These are phyloP conservation scores for Strongylocentrotus purpuratus DNA, from an alignment of 35 echinoderm and acorn worm species.

Conservation along the genomic window DNA sequence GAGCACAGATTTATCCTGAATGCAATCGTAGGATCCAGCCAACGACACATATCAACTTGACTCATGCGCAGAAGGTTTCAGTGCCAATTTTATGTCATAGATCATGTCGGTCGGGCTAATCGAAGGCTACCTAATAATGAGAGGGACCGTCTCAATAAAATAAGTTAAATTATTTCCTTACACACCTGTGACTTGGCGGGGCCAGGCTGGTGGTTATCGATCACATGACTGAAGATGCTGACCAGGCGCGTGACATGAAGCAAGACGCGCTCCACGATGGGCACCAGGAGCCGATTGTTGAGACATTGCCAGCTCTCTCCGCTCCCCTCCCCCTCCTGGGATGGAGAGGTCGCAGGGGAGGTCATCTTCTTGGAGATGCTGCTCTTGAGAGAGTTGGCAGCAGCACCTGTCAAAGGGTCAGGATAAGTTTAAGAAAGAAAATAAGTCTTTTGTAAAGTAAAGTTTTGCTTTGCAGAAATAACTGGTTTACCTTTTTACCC, in stretches of 20 bases:
- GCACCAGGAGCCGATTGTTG: conserved; percentile 82
- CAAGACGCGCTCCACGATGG: conserved; percentile 83
- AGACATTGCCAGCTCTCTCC: conserved; percentile 77
- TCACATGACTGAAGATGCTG: conserved; percentile 86
- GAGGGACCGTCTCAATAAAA: no score
- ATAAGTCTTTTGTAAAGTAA: no score
- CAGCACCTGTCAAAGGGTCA: conserved; percentile 69
- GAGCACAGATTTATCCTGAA: no score
- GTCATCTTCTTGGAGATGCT: conserved; percentile 34
- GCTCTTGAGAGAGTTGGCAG: conserved; percentile 84
- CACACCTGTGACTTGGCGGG: conserved; percentile 83
- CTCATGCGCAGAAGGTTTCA: background rate
- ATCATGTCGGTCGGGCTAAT: background rate
- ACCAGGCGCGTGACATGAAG: conserved; percentile 74
- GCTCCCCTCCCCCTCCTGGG: conserved; percentile 54
- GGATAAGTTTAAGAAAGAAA: background rate
- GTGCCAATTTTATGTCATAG: no score
- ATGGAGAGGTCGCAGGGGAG: conserved; percentile 28
- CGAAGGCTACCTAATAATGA: background rate
- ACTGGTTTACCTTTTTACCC: no score
- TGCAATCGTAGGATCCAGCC: no score
- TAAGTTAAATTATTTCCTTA: background rate
- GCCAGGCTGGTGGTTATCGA: conserved; percentile 84
- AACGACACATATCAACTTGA: no score
- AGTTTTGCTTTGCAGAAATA: no score